phyloP scores from a whole-genome alignment of 2,113 vertebrate species.

The Notothenia rossii region DNA sequence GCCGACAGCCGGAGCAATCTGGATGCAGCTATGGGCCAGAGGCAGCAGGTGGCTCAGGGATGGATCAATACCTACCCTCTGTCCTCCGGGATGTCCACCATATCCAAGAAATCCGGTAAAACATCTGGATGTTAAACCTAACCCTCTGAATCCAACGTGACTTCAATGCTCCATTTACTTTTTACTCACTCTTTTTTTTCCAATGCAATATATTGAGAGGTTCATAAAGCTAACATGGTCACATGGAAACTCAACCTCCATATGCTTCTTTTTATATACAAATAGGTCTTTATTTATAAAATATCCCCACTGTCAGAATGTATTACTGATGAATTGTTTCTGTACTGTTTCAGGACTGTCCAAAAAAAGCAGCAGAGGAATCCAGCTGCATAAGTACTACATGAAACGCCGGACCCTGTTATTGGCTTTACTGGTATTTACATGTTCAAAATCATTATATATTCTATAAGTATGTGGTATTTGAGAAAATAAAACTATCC shows the following conservation, averaged over 20 bases:
- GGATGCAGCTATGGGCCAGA: conserved; percentile 91
- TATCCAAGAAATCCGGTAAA: conserved; percentile 97
- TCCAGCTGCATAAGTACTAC: conserved; percentile 97
- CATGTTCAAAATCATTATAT: neutral
- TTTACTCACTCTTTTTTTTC: no score
- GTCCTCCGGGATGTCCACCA: conserved; percentile 96
- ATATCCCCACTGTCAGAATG: neutral
- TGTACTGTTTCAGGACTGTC: conserved; percentile 87
- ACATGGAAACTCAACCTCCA: neutral
- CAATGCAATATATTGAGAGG: no score
- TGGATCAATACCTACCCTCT: conserved; percentile 99
- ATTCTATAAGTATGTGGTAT: neutral
- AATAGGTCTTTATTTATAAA: neutral
- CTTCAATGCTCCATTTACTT: no score
- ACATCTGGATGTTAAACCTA: neutral
- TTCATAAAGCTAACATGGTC: neutral
- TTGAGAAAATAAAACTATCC: neutral
- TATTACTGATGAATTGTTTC: conserved; percentile 10
- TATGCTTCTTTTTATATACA: neutral
- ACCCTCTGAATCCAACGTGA: no score
- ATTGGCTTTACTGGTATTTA: conserved; percentile 90
- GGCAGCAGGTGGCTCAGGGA: conserved; percentile 93
- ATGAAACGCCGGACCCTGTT: conserved; percentile 95
- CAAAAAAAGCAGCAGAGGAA: conserved; percentile 96
- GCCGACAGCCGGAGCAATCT: conserved; percentile 90